These are phyloP conservation scores for Chymomyza costata DNA, from an alignment of 1,140 invertebrate species.

Conservation along the genomic window DNA sequence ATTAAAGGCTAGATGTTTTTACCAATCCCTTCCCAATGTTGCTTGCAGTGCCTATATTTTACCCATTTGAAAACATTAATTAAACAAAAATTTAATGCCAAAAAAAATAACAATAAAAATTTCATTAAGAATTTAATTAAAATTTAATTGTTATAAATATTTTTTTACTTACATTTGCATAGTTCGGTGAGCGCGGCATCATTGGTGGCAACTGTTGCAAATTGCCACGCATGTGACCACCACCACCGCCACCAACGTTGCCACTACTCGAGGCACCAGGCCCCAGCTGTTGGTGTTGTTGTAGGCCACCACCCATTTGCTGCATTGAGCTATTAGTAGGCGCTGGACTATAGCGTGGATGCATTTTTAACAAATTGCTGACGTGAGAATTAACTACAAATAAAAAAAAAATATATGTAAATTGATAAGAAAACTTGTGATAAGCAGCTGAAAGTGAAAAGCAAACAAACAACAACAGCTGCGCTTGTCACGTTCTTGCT, in stretches of 20 bases:
- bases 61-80: too few relatives aligned
- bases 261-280: conserved; percentile 4
- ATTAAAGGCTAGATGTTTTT: too few relatives aligned
- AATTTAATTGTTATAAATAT: too few relatives aligned
- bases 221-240: conserved; percentile 38
- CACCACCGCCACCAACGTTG: conserved; percentile 18
- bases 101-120: too few relatives aligned
- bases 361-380: conserved; percentile 31
- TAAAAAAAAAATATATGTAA: conserved; percentile 3
- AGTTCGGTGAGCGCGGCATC: conserved; percentile 49
- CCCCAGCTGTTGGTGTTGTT: conserved; percentile 21
- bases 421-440: conserved; percentile 16
- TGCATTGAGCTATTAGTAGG: conserved; percentile 32
- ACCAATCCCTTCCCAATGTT: too few relatives aligned
- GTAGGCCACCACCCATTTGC: conserved; percentile 48
- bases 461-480: conserved; percentile 12
- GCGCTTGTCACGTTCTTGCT: too few relatives aligned
- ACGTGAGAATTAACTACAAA: conserved; percentile 17
- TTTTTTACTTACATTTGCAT: conserved; percentile 48
- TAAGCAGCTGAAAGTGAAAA: conserved; percentile 14
- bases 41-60: too few relatives aligned
- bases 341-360: conserved; percentile 57
- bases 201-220: conserved; percentile 52
- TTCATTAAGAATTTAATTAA: too few relatives aligned
- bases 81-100: too few relatives aligned